phyloP scores from a whole-genome alignment of 2,888 invertebrate species.

The Phasia obesa region DNA sequence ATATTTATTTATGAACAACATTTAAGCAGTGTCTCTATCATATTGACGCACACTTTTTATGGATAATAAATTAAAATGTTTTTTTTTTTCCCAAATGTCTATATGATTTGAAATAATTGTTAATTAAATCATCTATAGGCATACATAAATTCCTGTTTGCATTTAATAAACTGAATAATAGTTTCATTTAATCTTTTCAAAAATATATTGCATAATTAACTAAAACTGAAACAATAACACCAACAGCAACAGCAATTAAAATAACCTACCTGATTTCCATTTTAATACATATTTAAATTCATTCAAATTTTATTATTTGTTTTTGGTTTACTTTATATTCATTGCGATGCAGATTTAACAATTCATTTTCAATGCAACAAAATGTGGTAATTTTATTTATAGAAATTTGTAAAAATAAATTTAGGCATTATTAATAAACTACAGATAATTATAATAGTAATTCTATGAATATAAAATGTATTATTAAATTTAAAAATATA shows the following conservation, averaged over 20 bases:
- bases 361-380: slow-evolving; percentile 51
- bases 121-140: slow-evolving; percentile 29
- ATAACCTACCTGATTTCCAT: too few species aligned
- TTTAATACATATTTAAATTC: too few species aligned
- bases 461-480: slow-evolving; percentile 47
- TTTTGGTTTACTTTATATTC: too few species aligned
- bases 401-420: slow-evolving; percentile 61
- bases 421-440: slow-evolving; percentile 48
- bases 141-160: slow-evolving; percentile 17
- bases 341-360: slow-evolving; percentile 35
- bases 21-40: background rate
- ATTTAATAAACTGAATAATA: slow-evolving; percentile 14
- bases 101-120: slow-evolving; percentile 22
- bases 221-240: too few species aligned
- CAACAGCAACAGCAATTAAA: too few species aligned
- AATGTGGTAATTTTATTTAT: slow-evolving; percentile 51
- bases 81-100: background rate
- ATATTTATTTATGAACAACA: too few species aligned
- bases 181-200: background rate
- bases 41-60: background rate
- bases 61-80: background rate
- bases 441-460: slow-evolving; percentile 34
- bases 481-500: slow-evolving; percentile 35
- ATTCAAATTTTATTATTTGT: too few species aligned
- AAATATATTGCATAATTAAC: too few species aligned